phyloP scores from a whole-genome alignment of 2,797 vertebrate genomes.

The Tadarida brasiliensis region DNA sequence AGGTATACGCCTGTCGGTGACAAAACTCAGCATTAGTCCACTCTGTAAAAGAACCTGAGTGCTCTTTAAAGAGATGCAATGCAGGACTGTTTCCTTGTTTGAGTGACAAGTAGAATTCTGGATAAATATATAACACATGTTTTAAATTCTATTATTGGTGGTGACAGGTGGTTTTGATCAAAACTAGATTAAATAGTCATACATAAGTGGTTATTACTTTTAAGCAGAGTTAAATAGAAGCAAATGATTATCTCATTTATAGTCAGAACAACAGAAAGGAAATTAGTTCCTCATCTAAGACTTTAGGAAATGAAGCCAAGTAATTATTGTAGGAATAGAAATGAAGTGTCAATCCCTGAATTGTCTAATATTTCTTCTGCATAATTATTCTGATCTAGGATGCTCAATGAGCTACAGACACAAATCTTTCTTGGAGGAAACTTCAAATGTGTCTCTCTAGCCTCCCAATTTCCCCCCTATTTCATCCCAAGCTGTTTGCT shows the following conservation, averaged over 20 bases:
- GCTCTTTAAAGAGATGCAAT: slow-evolving; percentile 9
- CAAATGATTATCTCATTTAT: slow-evolving; percentile 70
- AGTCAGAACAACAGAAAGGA: slow-evolving; percentile 70
- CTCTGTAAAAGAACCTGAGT: slow-evolving; percentile 9
- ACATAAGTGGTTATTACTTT: slow-evolving; percentile 65
- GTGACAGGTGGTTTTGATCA: slow-evolving; percentile 59
- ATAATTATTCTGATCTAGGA: slow-evolving; percentile 54
- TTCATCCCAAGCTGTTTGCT: background rate
- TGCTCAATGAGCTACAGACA: background rate
- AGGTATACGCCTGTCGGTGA: background rate
- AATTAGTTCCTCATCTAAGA: slow-evolving; percentile 71
- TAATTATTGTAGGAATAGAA: slow-evolving; percentile 60
- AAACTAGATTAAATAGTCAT: slow-evolving; percentile 59
- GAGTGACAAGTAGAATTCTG: background rate
- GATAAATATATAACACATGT: slow-evolving; percentile 42
- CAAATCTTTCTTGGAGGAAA: slow-evolving; percentile 38
- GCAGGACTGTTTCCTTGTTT: slow-evolving; percentile 40
- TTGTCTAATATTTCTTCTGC: background rate
- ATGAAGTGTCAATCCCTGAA: slow-evolving; percentile 7
- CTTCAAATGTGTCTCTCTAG: background rate
- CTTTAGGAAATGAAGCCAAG: slow-evolving; percentile 71
- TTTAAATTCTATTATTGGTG: slow-evolving; percentile 27
- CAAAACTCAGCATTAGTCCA: background rate
- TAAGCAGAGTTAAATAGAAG: slow-evolving; percentile 70
- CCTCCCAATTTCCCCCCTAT: background rate